Evolutionary conservation across 2,797 vertebrate species (phyloP), one percentile per base, ranked within the genome.

Genomic region (Aselliscus stoliczkanus): DNA sequence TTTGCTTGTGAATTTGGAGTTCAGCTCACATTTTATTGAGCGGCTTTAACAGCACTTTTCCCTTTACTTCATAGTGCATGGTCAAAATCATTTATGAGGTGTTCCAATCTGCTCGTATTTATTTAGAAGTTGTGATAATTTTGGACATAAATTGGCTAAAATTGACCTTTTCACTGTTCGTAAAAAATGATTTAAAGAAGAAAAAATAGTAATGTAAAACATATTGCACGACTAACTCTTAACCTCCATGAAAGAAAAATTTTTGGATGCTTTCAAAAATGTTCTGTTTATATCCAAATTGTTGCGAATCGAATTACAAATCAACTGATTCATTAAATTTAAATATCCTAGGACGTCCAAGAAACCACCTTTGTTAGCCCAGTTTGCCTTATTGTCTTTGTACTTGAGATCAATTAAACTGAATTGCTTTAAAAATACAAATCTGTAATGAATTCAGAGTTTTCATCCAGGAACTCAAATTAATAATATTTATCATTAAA

Each of bases 221-320:
- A 82, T 39, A 82, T 29, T 69, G 2, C 69, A 52, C 21, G 31
- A 76, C 31, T 58, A 6, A 8, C 77, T 73, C 14, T 72, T 92
- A 92, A 82, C 37, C 27, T 62, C 44, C 1, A 3, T 31, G 9
- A 83, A 80, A 79, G 34, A 77, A 37, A 0, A 37, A 12, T 88
- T 88, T 91, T 86, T 39, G 79, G 44, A 5, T 62, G 23, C 47
- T 82, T 89, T 96, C 52, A 73, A 62, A 90, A 93, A 64, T 88
- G 1, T 56, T 44, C 95, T 67, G 11, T 91, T 91, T 84, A 29
- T 80, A 86, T 52, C 5, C 27, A 70, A 29, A 44, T 54, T 88
- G 21, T 75, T 83, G 79, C 87, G 42, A 82, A 87, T 23, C 6
- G 20, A 52, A 72, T 86, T 65, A 39, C 25, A 75, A 76, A 34